Conservation (phyloP, 2,797 vertebrate species). For the Diglossa cyanea region DNA sequence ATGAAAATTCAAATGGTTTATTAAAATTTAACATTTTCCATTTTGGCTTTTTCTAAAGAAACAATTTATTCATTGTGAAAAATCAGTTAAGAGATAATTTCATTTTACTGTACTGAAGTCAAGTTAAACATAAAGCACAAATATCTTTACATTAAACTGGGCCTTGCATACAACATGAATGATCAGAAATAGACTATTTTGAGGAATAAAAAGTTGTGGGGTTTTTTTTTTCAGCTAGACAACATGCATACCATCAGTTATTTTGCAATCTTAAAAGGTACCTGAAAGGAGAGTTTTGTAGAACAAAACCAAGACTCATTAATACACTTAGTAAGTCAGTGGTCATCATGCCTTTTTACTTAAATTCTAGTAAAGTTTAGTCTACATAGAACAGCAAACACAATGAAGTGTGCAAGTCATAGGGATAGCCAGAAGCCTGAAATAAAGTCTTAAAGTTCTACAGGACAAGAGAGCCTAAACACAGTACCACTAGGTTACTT, state of each 20-base stretch:
- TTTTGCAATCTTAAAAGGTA: conserved; percentile 60
- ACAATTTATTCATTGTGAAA: conserved; percentile 36
- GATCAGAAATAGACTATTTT: conserved; percentile 20
- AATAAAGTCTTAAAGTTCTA: conserved; percentile 68
- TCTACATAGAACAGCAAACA: conserved; percentile 68
- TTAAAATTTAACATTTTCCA: conserved; percentile 41
- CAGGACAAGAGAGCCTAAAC: conserved; percentile 53
- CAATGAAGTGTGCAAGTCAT: conserved; percentile 63
- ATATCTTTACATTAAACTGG: conserved; percentile 46
- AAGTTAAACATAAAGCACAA: conserved; percentile 53
- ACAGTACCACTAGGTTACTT: background rate
- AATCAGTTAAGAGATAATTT: conserved; percentile 32
- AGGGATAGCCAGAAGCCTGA: conserved; percentile 72
- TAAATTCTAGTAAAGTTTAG: conserved; percentile 57
- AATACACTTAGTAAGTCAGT: conserved; percentile 55
- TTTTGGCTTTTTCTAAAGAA: conserved; percentile 58
- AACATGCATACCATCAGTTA: conserved; percentile 65
- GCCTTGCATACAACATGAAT: conserved; percentile 56
- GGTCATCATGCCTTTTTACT: conserved; percentile 65
- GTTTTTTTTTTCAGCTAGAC: background rate
- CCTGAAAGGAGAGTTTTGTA: conserved; percentile 59
- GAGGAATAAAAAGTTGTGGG: conserved; percentile 15
- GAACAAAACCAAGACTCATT: conserved; percentile 55
- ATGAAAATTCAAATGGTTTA: conserved; percentile 32
- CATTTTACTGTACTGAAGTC: conserved; percentile 5